Conservation (phyloP, 2,888 invertebrate genomes). For the Papilio elwesi region DNA sequence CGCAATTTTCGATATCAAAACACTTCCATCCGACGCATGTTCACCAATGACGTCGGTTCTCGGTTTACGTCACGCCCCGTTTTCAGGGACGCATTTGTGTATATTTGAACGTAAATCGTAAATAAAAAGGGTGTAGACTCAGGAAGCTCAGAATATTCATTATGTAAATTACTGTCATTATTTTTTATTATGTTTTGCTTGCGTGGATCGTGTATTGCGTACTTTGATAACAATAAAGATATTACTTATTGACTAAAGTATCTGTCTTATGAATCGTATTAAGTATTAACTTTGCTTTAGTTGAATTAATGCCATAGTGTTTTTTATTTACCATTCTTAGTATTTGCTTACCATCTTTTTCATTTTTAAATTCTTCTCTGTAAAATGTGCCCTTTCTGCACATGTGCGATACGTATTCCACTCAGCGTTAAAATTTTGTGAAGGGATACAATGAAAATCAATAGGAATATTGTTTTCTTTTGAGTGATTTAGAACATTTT, state of each 20-base stretch:
- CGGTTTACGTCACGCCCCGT: conserved; percentile 77
- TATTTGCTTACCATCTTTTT: not conserved
- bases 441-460: conserved; percentile 73
- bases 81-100: conserved; percentile 80
- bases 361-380: conserved; percentile 48
- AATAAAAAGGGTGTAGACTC: conserved; percentile 58
- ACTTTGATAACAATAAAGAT: conserved; percentile 8
- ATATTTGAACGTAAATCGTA: conserved; percentile 66
- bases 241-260: not conserved
- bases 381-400: conserved; percentile 57
- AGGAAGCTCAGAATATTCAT: conserved; percentile 53
- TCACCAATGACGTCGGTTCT: conserved; percentile 71
- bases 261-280: not conserved
- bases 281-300: not conserved
- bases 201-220: conserved; percentile 19
- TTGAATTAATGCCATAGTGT: conserved; percentile 11
- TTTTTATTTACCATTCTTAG: conserved; percentile 14
- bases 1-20: conserved; percentile 51
- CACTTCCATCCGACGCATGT: conserved; percentile 54
- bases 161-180: conserved; percentile 38
- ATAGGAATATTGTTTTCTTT: conserved; percentile 65
- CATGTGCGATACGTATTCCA: conserved; percentile 68
- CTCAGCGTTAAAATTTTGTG: conserved; percentile 57
- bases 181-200: conserved; percentile 37
- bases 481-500: conserved; percentile 62